Conservation (phyloP, 2,797 vertebrate species). For the Mionectes olivaceus region DNA sequence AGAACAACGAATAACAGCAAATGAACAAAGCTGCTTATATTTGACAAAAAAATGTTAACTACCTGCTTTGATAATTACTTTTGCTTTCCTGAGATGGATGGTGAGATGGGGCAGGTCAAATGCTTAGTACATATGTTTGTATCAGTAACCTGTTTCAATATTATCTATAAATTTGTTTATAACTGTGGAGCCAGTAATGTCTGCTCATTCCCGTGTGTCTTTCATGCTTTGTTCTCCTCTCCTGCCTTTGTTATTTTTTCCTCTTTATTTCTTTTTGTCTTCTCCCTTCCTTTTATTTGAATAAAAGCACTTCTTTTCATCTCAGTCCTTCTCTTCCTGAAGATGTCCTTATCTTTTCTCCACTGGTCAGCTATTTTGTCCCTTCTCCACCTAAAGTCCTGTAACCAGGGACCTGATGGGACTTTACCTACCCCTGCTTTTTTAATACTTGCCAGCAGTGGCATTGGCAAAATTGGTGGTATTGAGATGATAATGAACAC, state of each 20-base stretch:
- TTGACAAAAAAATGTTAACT: background rate
- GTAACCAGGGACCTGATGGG: background rate
- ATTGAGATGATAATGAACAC: background rate
- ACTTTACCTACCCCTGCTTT: background rate
- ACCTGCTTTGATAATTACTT: too few species aligned
- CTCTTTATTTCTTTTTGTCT: background rate
- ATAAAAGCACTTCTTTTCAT: background rate
- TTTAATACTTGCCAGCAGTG: background rate
- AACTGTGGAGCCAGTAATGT: background rate
- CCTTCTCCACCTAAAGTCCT: background rate
- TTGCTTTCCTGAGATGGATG: background rate
- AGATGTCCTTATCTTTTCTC: background rate
- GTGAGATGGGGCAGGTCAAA: background rate
- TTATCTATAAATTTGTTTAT: background rate
- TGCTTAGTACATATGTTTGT: background rate
- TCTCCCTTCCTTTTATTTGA: background rate
- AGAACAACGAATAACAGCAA: background rate
- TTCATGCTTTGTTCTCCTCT: background rate
- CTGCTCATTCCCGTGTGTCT: background rate
- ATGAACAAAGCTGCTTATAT: background rate
- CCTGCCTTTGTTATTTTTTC: background rate
- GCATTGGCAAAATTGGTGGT: background rate
- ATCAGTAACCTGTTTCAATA: background rate
- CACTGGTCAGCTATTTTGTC: background rate
- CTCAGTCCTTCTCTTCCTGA: background rate